These are phyloP conservation scores for Muscicapa striata DNA, from an alignment of 2,797 vertebrate genomes.

Conservation along the genomic window DNA sequence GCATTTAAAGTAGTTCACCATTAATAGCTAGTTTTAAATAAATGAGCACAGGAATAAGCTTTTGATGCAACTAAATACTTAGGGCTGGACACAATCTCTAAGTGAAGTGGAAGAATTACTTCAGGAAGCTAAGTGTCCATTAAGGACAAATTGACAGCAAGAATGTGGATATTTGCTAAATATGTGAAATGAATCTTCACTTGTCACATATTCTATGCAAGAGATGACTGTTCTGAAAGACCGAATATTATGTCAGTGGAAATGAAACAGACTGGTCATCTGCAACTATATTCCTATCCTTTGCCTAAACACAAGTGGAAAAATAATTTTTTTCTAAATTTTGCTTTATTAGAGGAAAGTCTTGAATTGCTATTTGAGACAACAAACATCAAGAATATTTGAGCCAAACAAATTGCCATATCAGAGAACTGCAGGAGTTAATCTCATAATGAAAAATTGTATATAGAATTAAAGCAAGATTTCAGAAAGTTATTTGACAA, in stretches of 20 bases:
- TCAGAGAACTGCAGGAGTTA: not conserved
- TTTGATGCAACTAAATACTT: not conserved
- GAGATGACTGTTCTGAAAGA: not conserved
- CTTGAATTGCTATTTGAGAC: not conserved
- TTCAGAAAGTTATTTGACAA: not conserved
- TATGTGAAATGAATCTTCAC: not conserved
- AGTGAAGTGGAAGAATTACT: not conserved
- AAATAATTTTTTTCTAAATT: fast-evolving
- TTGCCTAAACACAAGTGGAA: not conserved
- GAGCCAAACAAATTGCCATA: not conserved
- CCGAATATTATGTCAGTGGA: not conserved
- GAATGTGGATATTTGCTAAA: not conserved
- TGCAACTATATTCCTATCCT: not conserved
- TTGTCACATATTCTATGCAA: not conserved
- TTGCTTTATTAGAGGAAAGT: not conserved
- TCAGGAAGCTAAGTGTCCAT: not conserved
- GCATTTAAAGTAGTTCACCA: not conserved
- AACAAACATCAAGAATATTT: not conserved
- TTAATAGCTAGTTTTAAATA: not conserved
- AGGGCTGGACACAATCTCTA: not conserved
- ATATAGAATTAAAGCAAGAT: not conserved
- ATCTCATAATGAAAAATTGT: not conserved
- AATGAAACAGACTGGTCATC: not conserved
- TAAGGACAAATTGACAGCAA: not conserved
- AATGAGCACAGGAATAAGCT: not conserved